These are phyloP conservation scores for Onychorhynchus coronatus DNA, from an alignment of 2,113 vertebrate species.

Conservation along the genomic window DNA sequence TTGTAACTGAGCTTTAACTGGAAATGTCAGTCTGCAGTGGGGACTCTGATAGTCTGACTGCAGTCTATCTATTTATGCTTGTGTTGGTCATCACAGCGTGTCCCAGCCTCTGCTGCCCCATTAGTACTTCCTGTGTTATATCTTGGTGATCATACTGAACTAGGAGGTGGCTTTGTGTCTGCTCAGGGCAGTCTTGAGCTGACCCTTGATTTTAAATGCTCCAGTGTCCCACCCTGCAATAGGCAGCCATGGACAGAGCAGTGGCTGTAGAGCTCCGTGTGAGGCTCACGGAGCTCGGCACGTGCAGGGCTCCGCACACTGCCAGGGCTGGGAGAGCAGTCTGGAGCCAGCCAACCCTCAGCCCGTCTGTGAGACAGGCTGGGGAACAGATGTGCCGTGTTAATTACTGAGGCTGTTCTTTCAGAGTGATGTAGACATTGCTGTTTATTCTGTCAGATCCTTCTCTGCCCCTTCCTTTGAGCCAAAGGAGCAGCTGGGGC, in stretches of 20 bases:
- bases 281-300: not conserved
- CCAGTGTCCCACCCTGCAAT: not conserved
- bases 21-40: not conserved
- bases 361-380: not conserved
- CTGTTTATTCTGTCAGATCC: not conserved
- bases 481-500: not conserved
- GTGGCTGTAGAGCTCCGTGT: accelerated
- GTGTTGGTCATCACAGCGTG: not conserved
- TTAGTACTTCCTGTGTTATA: not conserved
- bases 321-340: not conserved
- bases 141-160: not conserved
- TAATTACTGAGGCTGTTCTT: not conserved
- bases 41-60: not conserved
- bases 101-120: not conserved
- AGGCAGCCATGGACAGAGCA: accelerated
- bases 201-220: not conserved
- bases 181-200: not conserved
- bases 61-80: not conserved
- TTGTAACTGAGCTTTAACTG: not conserved
- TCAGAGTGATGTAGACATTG: not conserved
- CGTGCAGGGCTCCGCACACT: not conserved
- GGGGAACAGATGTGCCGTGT: not conserved
- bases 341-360: not conserved
- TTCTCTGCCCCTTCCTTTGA: not conserved
- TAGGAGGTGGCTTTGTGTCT: not conserved